Evolutionary conservation across 2,888 invertebrate genomes (phyloP), one percentile per base, ranked within the genome.

Genomic region (Dichetophora obliterata): DNA sequence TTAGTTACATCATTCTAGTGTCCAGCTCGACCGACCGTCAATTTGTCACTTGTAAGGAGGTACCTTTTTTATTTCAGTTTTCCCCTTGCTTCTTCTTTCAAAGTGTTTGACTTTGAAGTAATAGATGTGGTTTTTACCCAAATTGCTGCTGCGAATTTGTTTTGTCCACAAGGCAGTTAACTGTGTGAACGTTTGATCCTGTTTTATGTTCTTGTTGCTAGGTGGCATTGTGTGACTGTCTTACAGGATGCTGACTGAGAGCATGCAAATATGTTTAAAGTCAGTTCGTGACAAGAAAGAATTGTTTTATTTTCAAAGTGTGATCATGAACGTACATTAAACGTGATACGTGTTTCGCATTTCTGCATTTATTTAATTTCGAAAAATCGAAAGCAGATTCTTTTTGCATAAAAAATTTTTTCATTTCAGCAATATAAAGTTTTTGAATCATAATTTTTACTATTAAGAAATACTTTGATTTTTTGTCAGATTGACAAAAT

Each of bases 241-340:
- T 43, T 9, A 37, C 37, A 37, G 14, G n/a, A 59, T n/a, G 71
- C 22, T 71, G 71, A 71, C 59, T 71, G 71, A 71, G 37, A 59
- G 57, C 37, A 71, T 80, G 79, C 77, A 80, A 81, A 81, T 81
- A 80, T 80, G 77, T 78, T 75, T 76, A 76, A 79, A 80, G 80
- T 76, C 80, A 79, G 73, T 75, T 54, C 73, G 75, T 80, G 78
- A 80, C 79, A 76, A 77, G 72, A 78, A 77, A 70, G 77, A 77
- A 77, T 78, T 79, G 77, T 77, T 75, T 80, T 43, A 43, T 43
- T 11, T 43, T 6, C 4, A 14, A 14, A 43, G 43, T 43, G 14
- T 11, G 43, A 43, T 11, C 43, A 11, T 43, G 43, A 43, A 43
- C 43, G 43, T 43, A 43, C 43, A 11, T 3, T 6, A 5, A 37